Conservation (phyloP, 2,113 vertebrate species). For the Campylomormyrus numenius region DNA sequence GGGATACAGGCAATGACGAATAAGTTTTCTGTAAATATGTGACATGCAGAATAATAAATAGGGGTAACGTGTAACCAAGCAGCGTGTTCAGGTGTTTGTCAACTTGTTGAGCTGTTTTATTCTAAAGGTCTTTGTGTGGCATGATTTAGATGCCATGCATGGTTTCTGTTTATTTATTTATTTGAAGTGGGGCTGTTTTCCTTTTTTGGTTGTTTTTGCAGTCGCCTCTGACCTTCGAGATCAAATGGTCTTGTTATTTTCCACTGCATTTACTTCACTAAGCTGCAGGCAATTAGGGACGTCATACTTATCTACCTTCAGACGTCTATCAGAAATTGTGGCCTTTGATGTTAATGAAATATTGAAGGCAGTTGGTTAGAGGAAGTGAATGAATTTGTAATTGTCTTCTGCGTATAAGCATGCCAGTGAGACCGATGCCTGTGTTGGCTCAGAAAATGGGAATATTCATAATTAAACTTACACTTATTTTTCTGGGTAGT, state of each 20-base stretch:
- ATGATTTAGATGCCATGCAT: not conserved
- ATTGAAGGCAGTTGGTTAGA: conserved; percentile 50
- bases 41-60: not conserved
- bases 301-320: conserved; percentile 47
- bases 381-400: conserved; percentile 34
- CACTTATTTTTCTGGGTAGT: not conserved
- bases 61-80: not conserved
- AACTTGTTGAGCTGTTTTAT: not conserved
- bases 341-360: conserved; percentile 56
- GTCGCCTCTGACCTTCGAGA: conserved; percentile 40
- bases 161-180: not conserved
- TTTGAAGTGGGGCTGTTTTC: not conserved
- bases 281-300: conserved; percentile 60
- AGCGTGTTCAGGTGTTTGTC: not conserved
- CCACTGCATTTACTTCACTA: conserved; percentile 58
- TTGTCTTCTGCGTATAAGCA: conserved; percentile 32
- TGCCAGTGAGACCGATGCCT: not conserved
- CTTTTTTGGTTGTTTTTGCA: conserved; percentile 47
- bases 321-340: conserved; percentile 40
- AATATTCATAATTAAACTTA: conserved; percentile 1
- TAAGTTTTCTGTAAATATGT: not conserved
- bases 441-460: not conserved
- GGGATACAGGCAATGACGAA: not conserved
- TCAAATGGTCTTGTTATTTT: conserved; percentile 63
- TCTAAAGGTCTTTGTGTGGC: not conserved